Base-by-base conservation (phyloP, 2,888 invertebrate species). In the Cyaniris semiargus region DNA sequence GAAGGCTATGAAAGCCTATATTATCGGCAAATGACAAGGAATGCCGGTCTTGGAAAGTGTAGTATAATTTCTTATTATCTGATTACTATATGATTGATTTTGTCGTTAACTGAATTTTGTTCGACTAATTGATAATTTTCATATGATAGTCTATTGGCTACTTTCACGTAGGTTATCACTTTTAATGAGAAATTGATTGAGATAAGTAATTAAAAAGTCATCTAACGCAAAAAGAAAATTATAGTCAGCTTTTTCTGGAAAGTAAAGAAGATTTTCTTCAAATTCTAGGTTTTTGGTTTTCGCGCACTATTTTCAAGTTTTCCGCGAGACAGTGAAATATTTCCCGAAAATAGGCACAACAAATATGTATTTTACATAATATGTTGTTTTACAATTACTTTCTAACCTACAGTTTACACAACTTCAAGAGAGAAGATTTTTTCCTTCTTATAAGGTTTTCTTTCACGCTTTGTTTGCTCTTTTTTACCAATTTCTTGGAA, bases 151-250 rank as follows among this genome's bases (percentile, higher is more conserved):
- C 13, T 31, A 66, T 66, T 18, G 1, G 23, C 31, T 66, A 31
- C 66, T 66, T 66, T 66, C 66, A 27, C 13, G 27, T 0, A 7
- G 27, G 66, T n/a, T 66, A 66, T 27, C 21, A 21, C 1, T 15
- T 66, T 66, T 31, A 66, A 66, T 27, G 66, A 66, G 66, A 66
- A 66, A 31, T 27, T 66, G 27, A 66, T 66, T 18, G 27, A 23
- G 66, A 23, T 27, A 66, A 15, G 66, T 31, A 66, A 27, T 66
- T 66, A 66, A 66, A 66, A 31, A 31, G 6, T 1, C 23, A 60
- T 60, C 5, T 66, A 18, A 15, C 18, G 6, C 15, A 18, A 66
- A 15, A 66, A 66, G 6, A 1, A 13, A 23, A 60, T 23, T 21
- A 18, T 53, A 0, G 44, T 44, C 3, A 53, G 18, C 48, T 53